These are phyloP conservation scores for Cephalopholis sonnerati DNA, from an alignment of 2,113 vertebrate genomes.

Conservation along the genomic window DNA sequence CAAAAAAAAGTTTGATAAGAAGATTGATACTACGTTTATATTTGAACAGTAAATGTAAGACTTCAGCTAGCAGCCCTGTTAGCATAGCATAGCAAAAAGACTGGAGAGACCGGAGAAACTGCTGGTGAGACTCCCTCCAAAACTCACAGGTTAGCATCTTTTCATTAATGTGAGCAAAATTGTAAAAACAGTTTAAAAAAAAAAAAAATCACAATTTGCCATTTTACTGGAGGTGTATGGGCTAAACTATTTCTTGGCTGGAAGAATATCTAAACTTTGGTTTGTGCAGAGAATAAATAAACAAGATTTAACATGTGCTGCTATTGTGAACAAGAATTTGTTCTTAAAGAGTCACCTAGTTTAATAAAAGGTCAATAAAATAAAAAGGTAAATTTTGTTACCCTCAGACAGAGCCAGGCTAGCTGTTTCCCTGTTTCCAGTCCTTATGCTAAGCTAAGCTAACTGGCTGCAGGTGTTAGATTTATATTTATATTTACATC, in stretches of 20 bases:
- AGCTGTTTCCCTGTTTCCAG: constrained; percentile 1
- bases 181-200: neutral
- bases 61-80: neutral
- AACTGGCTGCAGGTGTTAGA: neutral
- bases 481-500: too few species aligned
- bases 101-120: neutral
- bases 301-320: neutral
- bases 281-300: neutral
- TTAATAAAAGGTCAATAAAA: too few species aligned
- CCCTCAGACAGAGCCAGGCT: neutral
- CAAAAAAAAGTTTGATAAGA: neutral
- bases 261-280: neutral
- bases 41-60: neutral
- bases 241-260: neutral
- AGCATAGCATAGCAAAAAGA: neutral
- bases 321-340: too few species aligned
- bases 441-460: constrained; percentile 10
- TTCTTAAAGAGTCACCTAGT: too few species aligned
- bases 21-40: neutral
- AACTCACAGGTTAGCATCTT: neutral
- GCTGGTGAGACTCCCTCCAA: neutral
- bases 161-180: neutral
- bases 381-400: neutral
- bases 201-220: neutral
- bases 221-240: neutral